phyloP scores from a whole-genome alignment of 2,888 invertebrate species.

The Mechanitis messenoides region DNA sequence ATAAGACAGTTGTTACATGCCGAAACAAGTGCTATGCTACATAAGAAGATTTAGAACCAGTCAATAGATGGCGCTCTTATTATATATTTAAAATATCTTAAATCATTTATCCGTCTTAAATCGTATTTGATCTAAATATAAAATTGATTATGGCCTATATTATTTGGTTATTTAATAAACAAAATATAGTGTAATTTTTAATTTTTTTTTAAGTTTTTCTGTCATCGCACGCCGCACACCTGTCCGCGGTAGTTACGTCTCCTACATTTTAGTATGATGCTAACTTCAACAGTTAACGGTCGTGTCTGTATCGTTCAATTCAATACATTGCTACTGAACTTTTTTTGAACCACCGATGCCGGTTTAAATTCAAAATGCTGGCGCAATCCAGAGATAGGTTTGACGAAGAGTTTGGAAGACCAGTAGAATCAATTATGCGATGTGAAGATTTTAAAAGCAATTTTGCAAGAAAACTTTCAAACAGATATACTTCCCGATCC shows the following conservation, averaged over 20 bases:
- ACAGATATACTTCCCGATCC: conserved; percentile 56
- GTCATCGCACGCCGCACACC: neutral
- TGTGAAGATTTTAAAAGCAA: conserved; percentile 72
- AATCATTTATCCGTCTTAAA: too few relatives aligned
- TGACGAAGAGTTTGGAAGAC: conserved; percentile 58
- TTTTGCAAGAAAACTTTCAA: conserved; percentile 68
- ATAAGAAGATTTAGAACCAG: too few relatives aligned
- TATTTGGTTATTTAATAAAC: too few relatives aligned
- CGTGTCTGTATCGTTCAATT: conserved; percentile 34
- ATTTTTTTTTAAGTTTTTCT: neutral
- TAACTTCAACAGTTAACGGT: conserved; percentile 36
- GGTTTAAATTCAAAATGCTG: conserved; percentile 45
- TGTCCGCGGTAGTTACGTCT: conserved; percentile 1
- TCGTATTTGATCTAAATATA: too few relatives aligned
- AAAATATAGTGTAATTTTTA: too few relatives aligned
- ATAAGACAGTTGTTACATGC: too few relatives aligned
- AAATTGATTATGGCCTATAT: too few relatives aligned
- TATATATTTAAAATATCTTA: too few relatives aligned
- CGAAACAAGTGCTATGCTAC: too few relatives aligned
- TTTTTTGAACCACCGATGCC: conserved; percentile 34
- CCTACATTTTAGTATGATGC: conserved; percentile 37
- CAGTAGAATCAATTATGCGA: conserved; percentile 69
- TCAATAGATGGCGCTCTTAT: too few relatives aligned
- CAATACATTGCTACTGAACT: conserved; percentile 42
- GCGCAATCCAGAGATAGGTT: conserved; percentile 44